Evolutionary conservation across 1,140 invertebrate species (phyloP), one percentile per base, ranked within the genome.

Genomic region (Formica exsecta): DNA sequence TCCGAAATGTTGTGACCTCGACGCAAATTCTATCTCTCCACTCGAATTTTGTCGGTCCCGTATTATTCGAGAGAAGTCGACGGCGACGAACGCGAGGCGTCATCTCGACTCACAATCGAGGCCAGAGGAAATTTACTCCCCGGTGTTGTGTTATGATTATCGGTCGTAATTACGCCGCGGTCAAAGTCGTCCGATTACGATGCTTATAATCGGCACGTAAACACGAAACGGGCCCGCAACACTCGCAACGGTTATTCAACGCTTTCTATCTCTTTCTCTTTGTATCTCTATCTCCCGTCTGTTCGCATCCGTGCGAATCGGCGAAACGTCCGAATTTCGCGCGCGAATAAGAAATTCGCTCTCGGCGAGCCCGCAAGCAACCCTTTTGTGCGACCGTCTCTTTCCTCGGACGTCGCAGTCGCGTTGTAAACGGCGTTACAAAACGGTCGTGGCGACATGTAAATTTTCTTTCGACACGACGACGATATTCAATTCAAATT

Each of bases 171-270:
- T 83, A 62, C 79, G 54, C 68, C 76, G 68, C 79, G 79, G 79
- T 83, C 79, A 83, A 83, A 83, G 68, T 83, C 68, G 79, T 73
- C 68, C 79, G 79, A 83, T 83, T 83, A 61, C 54, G 38, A 83
- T 16, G 79, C 8, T 25, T 73, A 4, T 48, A 83, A 83, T 83
- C 79, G 54, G 57, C 66, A 32, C 38, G 79, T 59, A 81, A 81
- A 73, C 54, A 81, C 68, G 68, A 83, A 83, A 65, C 73, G 9
- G 48, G 59, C 44, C 73, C 41, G 48, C 29, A 19, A 68, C 62
- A 48, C 41, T 73, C 19, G 29, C 62, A 32, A 32, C 77, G 6
- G 16, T 41, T 51, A 19, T 70, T 61, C 54, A 25, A 22, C 4
- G 11, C 38, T 7, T 66, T 25, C 64, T 13, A 22, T n/a, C 51